A percentile compares a stretch with the other conserved stretches of the same genome.
phyloP scores from a whole-genome alignment of 2,113 vertebrate species.

The Antennarius striatus region DNA sequence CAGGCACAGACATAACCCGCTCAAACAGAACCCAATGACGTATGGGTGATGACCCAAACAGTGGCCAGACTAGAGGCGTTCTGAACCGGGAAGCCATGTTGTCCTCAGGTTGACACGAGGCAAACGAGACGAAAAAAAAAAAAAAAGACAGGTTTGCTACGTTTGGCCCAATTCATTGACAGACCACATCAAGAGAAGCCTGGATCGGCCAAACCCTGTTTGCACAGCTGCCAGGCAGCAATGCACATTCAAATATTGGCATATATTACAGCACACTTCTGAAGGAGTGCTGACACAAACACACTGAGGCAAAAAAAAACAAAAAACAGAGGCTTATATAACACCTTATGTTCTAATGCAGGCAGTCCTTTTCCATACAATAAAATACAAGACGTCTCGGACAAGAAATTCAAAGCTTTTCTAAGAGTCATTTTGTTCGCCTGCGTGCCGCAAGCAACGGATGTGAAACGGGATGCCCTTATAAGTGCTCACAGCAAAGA shows the following conservation, averaged over 20 bases:
- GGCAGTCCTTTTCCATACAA: slow-evolving; percentile 15
- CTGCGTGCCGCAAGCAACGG: slow-evolving; percentile 22
- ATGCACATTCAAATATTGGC: slow-evolving; percentile 58
- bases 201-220: slow-evolving; percentile 74
- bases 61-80: slow-evolving; percentile 28
- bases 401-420: slow-evolving; percentile 29
- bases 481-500: slow-evolving; percentile 55
- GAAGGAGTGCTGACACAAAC: slow-evolving; percentile 66
- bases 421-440: slow-evolving; percentile 12
- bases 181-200: slow-evolving; percentile 71
- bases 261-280: slow-evolving; percentile 62
- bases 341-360: slow-evolving; percentile 41
- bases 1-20: slow-evolving; percentile 18
- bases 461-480: slow-evolving; percentile 33
- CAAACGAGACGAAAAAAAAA: slow-evolving; percentile 49
- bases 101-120: slow-evolving; percentile 32
- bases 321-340: slow-evolving; percentile 55
- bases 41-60: slow-evolving; percentile 25
- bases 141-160: slow-evolving; percentile 48
- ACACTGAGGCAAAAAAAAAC: slow-evolving; percentile 33
- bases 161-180: slow-evolving; percentile 54
- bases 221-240: slow-evolving; percentile 79
- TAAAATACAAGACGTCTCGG: slow-evolving; percentile 23
- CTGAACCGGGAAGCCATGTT: slow-evolving; percentile 29
- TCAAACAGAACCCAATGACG: slow-evolving; percentile 31